Base-by-base conservation (phyloP, 2,113 vertebrate species). In the Pseudolaguvia tuberculata region DNA sequence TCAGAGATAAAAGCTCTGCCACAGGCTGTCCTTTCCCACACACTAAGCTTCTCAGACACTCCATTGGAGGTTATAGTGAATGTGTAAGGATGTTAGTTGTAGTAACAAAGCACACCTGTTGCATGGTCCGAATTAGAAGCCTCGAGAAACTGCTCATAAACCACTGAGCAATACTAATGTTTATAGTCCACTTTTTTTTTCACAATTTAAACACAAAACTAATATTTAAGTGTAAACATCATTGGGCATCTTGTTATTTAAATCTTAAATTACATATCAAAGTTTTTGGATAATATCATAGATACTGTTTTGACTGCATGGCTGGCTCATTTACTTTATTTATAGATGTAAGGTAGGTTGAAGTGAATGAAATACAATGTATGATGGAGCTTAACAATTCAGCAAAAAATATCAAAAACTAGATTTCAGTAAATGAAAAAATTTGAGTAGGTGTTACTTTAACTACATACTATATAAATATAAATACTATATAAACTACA, bases 161-260 rank as follows among this genome's bases (percentile, higher is more conserved):
- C 84, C 88, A 80, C 83, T 27, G 35, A 78, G 76, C 63, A 42
- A 67, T 63, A 71, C 72, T 79, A 61, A 59, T 84, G 80, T 86
- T 84, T 84, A 82, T 76, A 79, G 72, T 50, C 31, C 18, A 31
- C 72, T 74, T 75, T 76, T 51, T 69, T 61, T 52, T 75, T 77
- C 55, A 77, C 42, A 67, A 73, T 80, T 82, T 79, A 80, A 79
- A 57, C 52, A 29, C 69, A 78, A 75, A 72, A 81, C 39, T 20
- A 0, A 56, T 82, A 86, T 86, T 89, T 85, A 88, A 83, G 83
- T 87, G 83, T 73, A 69, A 50, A 83, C 56, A 73, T 76, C 23
- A n/a, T 65, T 53, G 51, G 23, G 35, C 57, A 72, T 65, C 72
- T 62, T 75, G 23, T 66, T 66, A 56, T 51, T 75, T 21, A 25